Conservation (phyloP, 2,797 vertebrate species). For the Trachurus trachurus region DNA sequence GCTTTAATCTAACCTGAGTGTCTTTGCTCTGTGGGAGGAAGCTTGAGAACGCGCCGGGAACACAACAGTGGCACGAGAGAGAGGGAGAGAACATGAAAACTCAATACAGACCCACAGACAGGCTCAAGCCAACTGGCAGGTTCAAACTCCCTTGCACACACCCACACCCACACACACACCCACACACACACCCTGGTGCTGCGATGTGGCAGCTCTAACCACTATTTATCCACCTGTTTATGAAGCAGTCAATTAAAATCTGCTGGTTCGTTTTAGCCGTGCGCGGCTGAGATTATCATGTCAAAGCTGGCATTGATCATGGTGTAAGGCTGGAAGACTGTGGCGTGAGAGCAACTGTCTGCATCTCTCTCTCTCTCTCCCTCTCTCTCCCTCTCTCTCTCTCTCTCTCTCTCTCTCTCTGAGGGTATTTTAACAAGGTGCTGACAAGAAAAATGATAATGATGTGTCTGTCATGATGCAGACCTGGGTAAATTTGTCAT, state of each 20-base stretch:
- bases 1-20: no score
- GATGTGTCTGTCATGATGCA: slow-evolving; percentile 80
- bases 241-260: slow-evolving; percentile 19
- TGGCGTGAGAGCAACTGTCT: slow-evolving; percentile 44
- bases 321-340: slow-evolving; percentile 35
- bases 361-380: slow-evolving; percentile 17
- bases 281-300: slow-evolving; percentile 5
- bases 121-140: no score
- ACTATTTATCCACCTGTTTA: background rate
- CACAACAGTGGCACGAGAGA: no score
- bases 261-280: slow-evolving; percentile 15
- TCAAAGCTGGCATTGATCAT: slow-evolving; percentile 36
- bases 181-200: no score
- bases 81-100: background rate
- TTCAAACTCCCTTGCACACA: no score
- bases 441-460: slow-evolving; percentile 87
- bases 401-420: slow-evolving; percentile 50
- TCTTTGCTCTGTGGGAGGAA: no score
- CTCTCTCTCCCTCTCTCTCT: slow-evolving; percentile 56
- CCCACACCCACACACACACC: no score
- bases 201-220: background rate
- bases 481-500: slow-evolving; percentile 78
- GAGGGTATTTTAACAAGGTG: slow-evolving; percentile 79
- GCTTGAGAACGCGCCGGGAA: background rate
- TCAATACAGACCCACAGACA: background rate